Conservation (phyloP, 2,797 vertebrate genomes). For the Decapterus maruadsi region DNA sequence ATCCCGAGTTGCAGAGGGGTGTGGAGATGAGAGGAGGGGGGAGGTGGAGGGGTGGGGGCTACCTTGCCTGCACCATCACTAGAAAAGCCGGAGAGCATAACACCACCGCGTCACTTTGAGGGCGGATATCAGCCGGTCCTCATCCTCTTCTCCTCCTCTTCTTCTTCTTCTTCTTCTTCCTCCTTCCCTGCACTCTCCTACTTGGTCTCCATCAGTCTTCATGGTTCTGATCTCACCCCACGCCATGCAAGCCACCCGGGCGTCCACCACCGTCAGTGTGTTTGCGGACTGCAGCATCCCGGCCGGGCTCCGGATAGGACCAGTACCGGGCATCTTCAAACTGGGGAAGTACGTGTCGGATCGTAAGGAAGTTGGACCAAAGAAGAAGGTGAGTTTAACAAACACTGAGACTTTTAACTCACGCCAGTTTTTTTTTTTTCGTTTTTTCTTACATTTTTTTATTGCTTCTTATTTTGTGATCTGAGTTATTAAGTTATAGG, state of each 20-base stretch:
- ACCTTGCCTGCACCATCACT: conserved; percentile 86
- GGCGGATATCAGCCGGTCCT: conserved; percentile 93
- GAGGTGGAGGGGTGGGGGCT: conserved; percentile 58
- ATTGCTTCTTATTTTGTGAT: not conserved
- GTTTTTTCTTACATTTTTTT: not conserved
- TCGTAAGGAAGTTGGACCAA: conserved; percentile 94
- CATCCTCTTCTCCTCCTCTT: conserved; percentile 73
- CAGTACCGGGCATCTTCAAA: conserved; percentile 94
- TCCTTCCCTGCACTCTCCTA: conserved; percentile 55
- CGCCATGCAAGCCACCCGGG: conserved; percentile 91
- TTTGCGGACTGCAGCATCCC: conserved; percentile 95
- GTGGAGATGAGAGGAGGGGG: not conserved
- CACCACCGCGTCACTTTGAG: conserved; percentile 91
- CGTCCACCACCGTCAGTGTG: conserved; percentile 90
- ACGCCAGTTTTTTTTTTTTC: not conserved
- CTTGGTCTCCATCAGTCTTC: conserved; percentile 83
- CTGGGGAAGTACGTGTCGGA: conserved; percentile 97
- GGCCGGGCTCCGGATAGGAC: conserved; percentile 92
- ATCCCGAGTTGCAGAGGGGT: conserved; percentile 75
- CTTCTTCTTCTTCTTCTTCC: conserved; percentile 44
- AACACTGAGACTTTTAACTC: not conserved
- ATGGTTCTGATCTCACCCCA: conserved; percentile 85
- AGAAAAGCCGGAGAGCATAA: conserved; percentile 93
- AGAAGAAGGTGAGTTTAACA: conserved; percentile 91
- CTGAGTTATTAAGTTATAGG: not conserved